Evolutionary conservation across 2,888 invertebrate genomes (phyloP).

Genomic region (Anthrax anthrax): DNA sequence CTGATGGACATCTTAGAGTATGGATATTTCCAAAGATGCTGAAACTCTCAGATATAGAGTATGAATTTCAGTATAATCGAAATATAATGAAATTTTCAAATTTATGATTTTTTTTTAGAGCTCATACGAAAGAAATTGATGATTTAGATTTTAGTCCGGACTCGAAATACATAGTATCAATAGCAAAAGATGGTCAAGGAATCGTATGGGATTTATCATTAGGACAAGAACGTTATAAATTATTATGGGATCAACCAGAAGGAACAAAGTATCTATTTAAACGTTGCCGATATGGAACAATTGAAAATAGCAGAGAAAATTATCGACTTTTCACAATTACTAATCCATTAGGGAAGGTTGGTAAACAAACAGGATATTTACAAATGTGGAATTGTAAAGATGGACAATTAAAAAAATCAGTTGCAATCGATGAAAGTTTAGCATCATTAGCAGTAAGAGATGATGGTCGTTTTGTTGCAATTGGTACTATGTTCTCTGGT

Average conservation of each 20-base stretch:
- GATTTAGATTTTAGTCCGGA: conserved; percentile 83
- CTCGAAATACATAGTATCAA: conserved; percentile 60
- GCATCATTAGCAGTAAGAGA: conserved; percentile 77
- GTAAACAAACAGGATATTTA: conserved; percentile 55
- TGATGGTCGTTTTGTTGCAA: conserved; percentile 82
- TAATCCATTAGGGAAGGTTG: conserved; percentile 61
- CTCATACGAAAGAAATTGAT: conserved; percentile 84
- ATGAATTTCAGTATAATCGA: conserved; percentile 3
- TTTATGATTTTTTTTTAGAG: conserved; percentile 24
- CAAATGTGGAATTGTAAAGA: conserved; percentile 64
- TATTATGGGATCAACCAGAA: conserved; percentile 62
- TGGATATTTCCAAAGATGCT: conserved; percentile 81
- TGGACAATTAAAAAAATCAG: conserved; percentile 42
- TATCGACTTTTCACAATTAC: conserved; percentile 63
- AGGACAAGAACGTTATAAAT: conserved; percentile 50
- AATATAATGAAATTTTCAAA: background rate
- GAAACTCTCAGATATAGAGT: conserved; percentile 49
- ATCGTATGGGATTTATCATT: conserved; percentile 60
- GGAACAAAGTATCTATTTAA: conserved; percentile 70
- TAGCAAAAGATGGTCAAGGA: conserved; percentile 76
- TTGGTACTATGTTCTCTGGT: conserved; percentile 88
- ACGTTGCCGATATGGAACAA: conserved; percentile 61
- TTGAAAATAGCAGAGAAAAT: conserved; percentile 50
- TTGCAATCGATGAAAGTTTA: conserved; percentile 56
- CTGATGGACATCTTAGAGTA: conserved; percentile 71